Evolutionary conservation across 2,113 vertebrate species (phyloP).

Genomic region (Clinocottus analis): DNA sequence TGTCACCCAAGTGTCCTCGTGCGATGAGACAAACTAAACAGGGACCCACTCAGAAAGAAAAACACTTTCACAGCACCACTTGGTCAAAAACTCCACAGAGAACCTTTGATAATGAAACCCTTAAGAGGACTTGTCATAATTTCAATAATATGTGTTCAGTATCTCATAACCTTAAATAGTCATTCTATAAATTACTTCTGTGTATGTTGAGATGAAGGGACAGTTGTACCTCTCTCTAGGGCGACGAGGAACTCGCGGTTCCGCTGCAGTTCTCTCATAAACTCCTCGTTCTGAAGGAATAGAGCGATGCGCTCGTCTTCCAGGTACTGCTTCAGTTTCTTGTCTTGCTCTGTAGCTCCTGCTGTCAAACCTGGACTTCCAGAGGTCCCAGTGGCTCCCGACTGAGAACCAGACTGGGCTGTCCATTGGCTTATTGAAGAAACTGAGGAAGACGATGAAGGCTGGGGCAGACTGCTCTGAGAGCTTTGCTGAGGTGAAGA

Average conservation of each 20-base stretch:
- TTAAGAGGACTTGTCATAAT: too few relatives aligned
- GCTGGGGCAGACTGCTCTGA: conserved; percentile 70
- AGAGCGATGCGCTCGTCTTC: conserved; percentile 96
- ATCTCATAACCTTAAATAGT: neutral
- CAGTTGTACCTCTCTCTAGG: conserved; percentile 91
- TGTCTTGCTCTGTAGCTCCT: conserved; percentile 87
- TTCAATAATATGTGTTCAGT: neutral
- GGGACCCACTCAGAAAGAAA: too few relatives aligned
- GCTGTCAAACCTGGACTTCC: conserved; percentile 35
- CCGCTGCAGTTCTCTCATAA: conserved; percentile 96
- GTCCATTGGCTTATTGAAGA: conserved; percentile 71
- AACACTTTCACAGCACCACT: too few relatives aligned
- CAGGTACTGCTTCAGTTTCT: conserved; percentile 94
- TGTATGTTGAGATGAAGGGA: neutral
- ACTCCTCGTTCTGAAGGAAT: conserved; percentile 97
- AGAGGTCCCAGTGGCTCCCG: conserved; percentile 54
- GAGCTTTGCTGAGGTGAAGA: conserved; percentile 73
- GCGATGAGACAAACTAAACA: too few relatives aligned
- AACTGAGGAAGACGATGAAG: conserved; percentile 74
- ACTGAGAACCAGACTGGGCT: conserved; percentile 24
- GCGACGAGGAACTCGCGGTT: conserved; percentile 96
- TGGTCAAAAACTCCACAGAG: too few relatives aligned
- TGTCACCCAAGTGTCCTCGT: too few relatives aligned
- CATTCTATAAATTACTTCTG: neutral
- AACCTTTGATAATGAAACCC: too few relatives aligned